Evolutionary conservation across 2,888 invertebrate genomes (phyloP).

Genomic region (Pyrrhia umbra): DNA sequence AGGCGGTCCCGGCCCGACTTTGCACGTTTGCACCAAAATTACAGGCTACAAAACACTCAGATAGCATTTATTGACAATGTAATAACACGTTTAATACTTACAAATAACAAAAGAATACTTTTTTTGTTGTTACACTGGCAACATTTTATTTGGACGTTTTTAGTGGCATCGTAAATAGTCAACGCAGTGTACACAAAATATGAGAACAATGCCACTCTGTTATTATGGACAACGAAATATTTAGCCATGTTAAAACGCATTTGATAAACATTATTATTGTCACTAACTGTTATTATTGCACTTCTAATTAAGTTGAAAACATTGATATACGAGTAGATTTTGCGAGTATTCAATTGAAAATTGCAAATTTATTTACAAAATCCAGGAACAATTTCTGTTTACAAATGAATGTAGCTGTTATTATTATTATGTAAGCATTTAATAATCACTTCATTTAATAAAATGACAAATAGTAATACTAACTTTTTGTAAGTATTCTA

Average conservation of each 20-base stretch:
- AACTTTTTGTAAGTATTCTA: no score
- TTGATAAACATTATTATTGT: not conserved
- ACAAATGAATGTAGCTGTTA: not conserved
- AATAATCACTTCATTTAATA: not conserved
- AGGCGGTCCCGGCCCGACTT: slow-evolving; percentile 42
- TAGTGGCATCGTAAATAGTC: slow-evolving; percentile 38
- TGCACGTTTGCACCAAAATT: slow-evolving; percentile 56
- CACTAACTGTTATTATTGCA: not conserved
- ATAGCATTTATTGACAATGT: slow-evolving; percentile 61
- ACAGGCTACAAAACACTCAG: slow-evolving; percentile 53
- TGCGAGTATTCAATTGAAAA: not conserved
- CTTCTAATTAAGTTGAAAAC: not conserved
- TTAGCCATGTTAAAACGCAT: slow-evolving; percentile 1
- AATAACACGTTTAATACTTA: slow-evolving; percentile 49
- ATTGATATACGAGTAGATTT: not conserved
- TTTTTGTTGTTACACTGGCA: slow-evolving; percentile 2
- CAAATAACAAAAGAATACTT: slow-evolving; percentile 17
- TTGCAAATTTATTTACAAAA: not conserved
- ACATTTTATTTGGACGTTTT: slow-evolving; percentile 42
- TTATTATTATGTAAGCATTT: not conserved
- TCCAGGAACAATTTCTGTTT: not conserved
- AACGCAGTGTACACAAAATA: slow-evolving; percentile 32
- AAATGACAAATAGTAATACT: no score
- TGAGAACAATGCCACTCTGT: slow-evolving; percentile 25
- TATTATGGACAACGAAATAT: slow-evolving; percentile 15